Percentiles rank a stretch among this genome's conserved stretches.
Conservation (phyloP, 2,797 vertebrate genomes). For the Benthosema pterotum region DNA sequence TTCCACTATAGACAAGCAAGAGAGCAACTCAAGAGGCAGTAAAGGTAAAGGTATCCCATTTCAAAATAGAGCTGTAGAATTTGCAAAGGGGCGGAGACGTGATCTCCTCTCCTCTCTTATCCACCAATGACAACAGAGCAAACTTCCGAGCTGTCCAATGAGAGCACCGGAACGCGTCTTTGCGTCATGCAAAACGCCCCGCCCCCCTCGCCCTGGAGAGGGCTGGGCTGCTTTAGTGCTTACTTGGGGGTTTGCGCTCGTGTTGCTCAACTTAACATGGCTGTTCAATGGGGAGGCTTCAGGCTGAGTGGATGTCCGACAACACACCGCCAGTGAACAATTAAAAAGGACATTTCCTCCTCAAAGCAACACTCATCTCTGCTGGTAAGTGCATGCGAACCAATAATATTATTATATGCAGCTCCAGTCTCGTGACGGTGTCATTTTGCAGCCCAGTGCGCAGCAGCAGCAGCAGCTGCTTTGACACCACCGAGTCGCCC, state of each 20-base stretch:
- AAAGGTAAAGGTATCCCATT: slow-evolving; percentile 20
- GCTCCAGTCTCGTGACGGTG: neutral
- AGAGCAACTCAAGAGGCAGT: neutral
- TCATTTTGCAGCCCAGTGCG: too few relatives aligned
- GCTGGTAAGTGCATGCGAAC: slow-evolving; percentile 39
- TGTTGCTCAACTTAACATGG: slow-evolving; percentile 63
- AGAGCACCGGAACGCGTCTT: slow-evolving; percentile 4
- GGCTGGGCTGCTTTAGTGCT: too few relatives aligned
- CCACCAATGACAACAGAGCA: slow-evolving; percentile 47
- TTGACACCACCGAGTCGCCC: too few relatives aligned
- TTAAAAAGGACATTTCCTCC: neutral
- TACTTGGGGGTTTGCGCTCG: too few relatives aligned
- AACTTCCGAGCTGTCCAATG: slow-evolving; percentile 43
- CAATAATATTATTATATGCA: too few relatives aligned
- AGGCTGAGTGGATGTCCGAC: slow-evolving; percentile 8
- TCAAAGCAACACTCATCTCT: neutral
- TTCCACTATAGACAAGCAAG: neutral
- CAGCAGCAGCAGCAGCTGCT: too few relatives aligned
- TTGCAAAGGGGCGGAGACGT: neutral
- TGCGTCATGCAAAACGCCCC: slow-evolving; percentile 39
- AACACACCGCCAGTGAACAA: neutral
- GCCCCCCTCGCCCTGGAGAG: neutral
- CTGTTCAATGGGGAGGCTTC: slow-evolving; percentile 27
- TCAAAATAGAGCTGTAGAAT: slow-evolving; percentile 45
- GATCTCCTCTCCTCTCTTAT: neutral